A percentile compares a stretch with the other conserved stretches of the same genome.
These are phyloP conservation scores for Hybognathus amarus DNA, from an alignment of 2,797 vertebrate species.

Conservation along the genomic window DNA sequence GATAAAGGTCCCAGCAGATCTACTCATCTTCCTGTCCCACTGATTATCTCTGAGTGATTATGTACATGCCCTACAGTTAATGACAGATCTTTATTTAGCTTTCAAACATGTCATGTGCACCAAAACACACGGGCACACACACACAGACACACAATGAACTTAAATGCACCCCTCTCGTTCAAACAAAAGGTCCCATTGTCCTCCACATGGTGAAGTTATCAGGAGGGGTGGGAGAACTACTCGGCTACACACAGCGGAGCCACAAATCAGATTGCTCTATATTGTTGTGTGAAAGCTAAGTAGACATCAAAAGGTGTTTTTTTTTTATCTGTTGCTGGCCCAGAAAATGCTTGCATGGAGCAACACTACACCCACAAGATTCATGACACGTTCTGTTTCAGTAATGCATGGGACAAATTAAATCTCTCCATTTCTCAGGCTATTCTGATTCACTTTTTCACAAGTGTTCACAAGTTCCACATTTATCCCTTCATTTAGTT, in stretches of 20 bases:
- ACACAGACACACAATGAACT: constrained; percentile 51
- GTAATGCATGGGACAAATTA: constrained; percentile 65
- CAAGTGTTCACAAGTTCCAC: constrained; percentile 11
- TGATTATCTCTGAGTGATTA: constrained; percentile 41
- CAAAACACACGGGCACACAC: constrained; percentile 33
- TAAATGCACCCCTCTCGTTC: constrained; percentile 59
- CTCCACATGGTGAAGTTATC: constrained; percentile 74
- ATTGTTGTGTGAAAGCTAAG: constrained; percentile 82
- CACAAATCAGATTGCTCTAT: constrained; percentile 76
- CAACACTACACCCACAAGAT: constrained; percentile 71
- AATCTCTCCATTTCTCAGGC: constrained; percentile 69
- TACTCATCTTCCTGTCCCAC: constrained; percentile 36
- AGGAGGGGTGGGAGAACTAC: constrained; percentile 65
- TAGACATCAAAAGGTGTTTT: constrained; percentile 76
- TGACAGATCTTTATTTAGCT: constrained; percentile 56
- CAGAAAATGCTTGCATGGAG: constrained; percentile 52
- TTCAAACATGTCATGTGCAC: constrained; percentile 44
- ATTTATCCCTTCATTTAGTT: constrained; percentile 16
- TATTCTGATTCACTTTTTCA: constrained; percentile 28
- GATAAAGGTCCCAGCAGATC: constrained; percentile 37
- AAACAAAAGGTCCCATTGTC: constrained; percentile 78
- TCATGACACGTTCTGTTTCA: constrained; percentile 63
- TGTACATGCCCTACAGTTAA: constrained; percentile 52
- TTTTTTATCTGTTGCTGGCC: constrained; percentile 46
- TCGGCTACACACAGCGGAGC: constrained; percentile 69